Conservation (phyloP, 2,888 invertebrate species). For the Nemapogon koenigi region DNA sequence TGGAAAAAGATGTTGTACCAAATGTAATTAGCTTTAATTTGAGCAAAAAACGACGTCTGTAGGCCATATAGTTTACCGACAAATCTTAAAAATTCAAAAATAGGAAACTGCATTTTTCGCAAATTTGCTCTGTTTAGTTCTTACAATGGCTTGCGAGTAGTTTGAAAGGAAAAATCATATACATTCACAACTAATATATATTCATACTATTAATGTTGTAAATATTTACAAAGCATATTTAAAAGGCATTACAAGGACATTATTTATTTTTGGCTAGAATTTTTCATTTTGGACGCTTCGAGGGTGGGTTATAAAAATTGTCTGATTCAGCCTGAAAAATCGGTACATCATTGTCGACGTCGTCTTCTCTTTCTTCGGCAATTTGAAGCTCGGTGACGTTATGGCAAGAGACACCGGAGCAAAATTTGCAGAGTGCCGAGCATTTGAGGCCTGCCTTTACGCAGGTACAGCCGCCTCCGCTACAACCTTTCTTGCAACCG, state of each 20-base stretch:
- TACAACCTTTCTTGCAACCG: slow-evolving; percentile 7
- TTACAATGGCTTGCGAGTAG: too few relatives aligned
- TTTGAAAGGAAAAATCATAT: too few relatives aligned
- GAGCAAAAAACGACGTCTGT: slow-evolving; percentile 3
- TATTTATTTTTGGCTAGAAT: too few relatives aligned
- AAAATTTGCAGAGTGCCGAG: background rate
- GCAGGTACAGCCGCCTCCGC: background rate
- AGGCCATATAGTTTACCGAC: slow-evolving; percentile 6
- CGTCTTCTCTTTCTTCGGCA: slow-evolving; percentile 8
- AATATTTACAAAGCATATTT: too few relatives aligned
- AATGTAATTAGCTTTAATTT: background rate
- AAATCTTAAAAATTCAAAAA: slow-evolving; percentile 4
- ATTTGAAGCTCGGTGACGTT: slow-evolving; percentile 7
- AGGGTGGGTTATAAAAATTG: too few relatives aligned
- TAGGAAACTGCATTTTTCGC: slow-evolving; percentile 4
- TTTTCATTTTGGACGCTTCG: too few relatives aligned
- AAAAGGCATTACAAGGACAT: too few relatives aligned
- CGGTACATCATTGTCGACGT: slow-evolving; percentile 5
- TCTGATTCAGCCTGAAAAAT: too few relatives aligned
- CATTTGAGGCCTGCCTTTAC: background rate
- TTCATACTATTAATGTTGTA: too few relatives aligned
- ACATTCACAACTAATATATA: too few relatives aligned
- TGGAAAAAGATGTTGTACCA: background rate
- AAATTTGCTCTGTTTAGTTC: background rate
- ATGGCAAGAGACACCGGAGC: background rate